Base-by-base conservation (phyloP, 2,797 vertebrate genomes). In the Heliangelus exortis region DNA sequence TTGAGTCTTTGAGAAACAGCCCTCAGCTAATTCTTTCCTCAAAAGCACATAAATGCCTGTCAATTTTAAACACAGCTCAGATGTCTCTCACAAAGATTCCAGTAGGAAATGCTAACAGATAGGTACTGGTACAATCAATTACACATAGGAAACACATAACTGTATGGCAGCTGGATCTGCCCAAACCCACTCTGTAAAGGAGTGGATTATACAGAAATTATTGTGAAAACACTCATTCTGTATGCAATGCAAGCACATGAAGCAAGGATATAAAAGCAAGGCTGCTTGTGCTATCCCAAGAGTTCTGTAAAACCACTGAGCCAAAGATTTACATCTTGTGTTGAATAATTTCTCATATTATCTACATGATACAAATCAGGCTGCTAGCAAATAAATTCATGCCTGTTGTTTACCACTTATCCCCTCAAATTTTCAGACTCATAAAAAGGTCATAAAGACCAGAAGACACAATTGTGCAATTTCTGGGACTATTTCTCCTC, bases 101-200 rank as follows among this genome's bases (percentile, higher is more conserved):
- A 16, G 4, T 20, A n/a, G 43, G n/a, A 65, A 69, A 66, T 33
- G 25, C n/a, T 62, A 51, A 59, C 11, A 69, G 68, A 54, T 4
- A 2, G 2, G 0, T 28, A 72, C 4, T 0, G 2, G 39, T n/a
- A 29, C 9, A 45, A 47, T 2, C 47, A 29, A 34, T 17, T 43
- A 54, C 13, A 76, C 12, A 13, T 7, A 28, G 0, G 1, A 73
- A 79, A 45, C 29, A 36, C 0, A 0, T 36, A 54, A 33, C 10
- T 20, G 0, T 5, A 6, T 8, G 33, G 51, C 82, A 76, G 13
- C 65, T 80, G 41, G 36, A 23, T 22, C 25, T 33, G 26, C 26
- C 59, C 15, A 47, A 69, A 53, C 9, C 6, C 12, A 16, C 8
- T 58, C 23, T 65, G 11, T 25, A 63, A 34, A 3, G 11, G 34